Evolutionary conservation across 1,140 invertebrate species (phyloP), one percentile per base, ranked within the genome.

Genomic region (Cheumatopsyche charites): DNA sequence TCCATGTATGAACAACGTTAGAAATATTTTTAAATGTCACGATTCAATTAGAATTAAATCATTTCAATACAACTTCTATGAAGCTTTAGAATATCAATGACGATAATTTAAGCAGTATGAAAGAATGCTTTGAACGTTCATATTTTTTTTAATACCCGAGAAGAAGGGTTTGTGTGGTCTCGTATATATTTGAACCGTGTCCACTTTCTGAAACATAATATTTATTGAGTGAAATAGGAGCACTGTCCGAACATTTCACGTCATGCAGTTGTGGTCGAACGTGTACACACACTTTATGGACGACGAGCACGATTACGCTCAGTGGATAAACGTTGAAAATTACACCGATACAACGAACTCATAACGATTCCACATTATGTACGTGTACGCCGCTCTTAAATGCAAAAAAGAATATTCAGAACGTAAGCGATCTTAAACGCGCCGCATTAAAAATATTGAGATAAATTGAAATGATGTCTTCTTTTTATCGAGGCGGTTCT

Each of bases 211-310:
- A 55, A 68, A 68, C 17, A 68, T 68, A 68, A 68, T 68, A 68
- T 68, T 58, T 58, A 55, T 67, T 6, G 26, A 67, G 41, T 63
- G 41, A 47, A 55, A 68, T 68, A 68, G 49, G 66, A 68, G 45
- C 66, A 68, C 25, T 55, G 66, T 68, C 66, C n/a, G 66, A 68
- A 68, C 45, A 68, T 41, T 68, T 68, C 55, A 68, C 49, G 49
- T 68, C 66, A 68, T 55, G 47, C 55, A 47, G 15, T 36, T 68
- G 66, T 25, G 66, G 66, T 68, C 26, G 47, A 55, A 68, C 41
- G 25, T 68, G 23, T 55, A 23, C 17, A 55, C 17, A 58, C 19
- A 58, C 55, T 58, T 25, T 58, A 58, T 58, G 23, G 55, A 58
- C 55, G 55, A 58, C 0, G 55, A 25, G 55, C 55, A 58, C 55